Evolutionary conservation across 2,888 invertebrate species (phyloP).

Genomic region (Augochlorella aurata): DNA sequence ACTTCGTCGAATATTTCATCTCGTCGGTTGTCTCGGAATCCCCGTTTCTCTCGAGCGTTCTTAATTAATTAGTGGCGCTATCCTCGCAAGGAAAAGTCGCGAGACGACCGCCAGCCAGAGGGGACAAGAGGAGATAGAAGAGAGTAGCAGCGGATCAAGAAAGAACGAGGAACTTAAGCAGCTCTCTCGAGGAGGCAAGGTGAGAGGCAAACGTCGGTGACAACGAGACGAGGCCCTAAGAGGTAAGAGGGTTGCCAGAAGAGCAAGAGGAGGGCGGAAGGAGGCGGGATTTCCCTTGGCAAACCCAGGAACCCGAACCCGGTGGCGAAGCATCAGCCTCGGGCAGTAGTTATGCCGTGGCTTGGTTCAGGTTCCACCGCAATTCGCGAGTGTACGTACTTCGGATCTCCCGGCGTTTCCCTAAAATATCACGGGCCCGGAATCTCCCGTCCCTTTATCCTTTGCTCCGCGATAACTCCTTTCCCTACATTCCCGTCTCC

Average conservation of each 20-base stretch:
- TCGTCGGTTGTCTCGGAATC: conserved; percentile 39
- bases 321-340: conserved; percentile 57
- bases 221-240: conserved; percentile 26
- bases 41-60: conserved; percentile 57
- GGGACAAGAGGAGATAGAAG: background rate
- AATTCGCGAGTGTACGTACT: conserved; percentile 33
- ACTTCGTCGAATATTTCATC: conserved; percentile 68
- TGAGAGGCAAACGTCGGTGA: conserved; percentile 24
- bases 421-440: conserved; percentile 48
- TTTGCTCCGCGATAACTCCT: conserved; percentile 21
- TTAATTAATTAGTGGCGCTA: conserved; percentile 73
- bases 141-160: conserved; percentile 15
- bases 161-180: conserved; percentile 31
- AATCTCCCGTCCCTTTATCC: conserved; percentile 20
- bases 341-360: conserved; percentile 58
- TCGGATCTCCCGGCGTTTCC: conserved; percentile 44
- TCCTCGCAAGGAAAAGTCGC: conserved; percentile 52
- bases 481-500: conserved; percentile 7
- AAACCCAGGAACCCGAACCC: conserved; percentile 50
- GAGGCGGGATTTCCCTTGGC: conserved; percentile 39
- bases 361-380: conserved; percentile 33
- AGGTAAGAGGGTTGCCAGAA: conserved; percentile 30
- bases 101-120: background rate
- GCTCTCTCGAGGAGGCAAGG: conserved; percentile 27
- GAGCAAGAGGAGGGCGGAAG: background rate